Percentiles rank a stretch among this genome's conserved stretches.
These are phyloP conservation scores for Eupithecia abbreviata DNA, from an alignment of 2,888 invertebrate genomes.

Conservation along the genomic window DNA sequence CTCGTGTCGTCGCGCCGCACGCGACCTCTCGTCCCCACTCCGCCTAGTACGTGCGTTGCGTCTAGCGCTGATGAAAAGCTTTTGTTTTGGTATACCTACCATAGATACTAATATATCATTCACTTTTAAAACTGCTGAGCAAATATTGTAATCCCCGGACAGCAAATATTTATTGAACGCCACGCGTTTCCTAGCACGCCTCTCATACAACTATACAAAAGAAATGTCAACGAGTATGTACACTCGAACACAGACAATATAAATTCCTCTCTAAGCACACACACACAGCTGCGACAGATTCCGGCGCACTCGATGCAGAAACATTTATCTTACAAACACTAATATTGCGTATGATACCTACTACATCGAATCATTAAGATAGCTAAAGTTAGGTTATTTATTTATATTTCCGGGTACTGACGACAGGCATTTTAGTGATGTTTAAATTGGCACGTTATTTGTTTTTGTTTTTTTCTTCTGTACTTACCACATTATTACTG, in stretches of 20 bases:
- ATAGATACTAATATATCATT: neutral
- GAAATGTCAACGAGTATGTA: conserved; percentile 35
- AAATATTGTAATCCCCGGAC: conserved; percentile 5
- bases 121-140: neutral
- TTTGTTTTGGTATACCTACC: neutral
- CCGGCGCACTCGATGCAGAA: conserved; percentile 23
- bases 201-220: conserved; percentile 25
- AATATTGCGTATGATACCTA: neutral
- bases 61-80: neutral
- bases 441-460: no score
- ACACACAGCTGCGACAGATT: conserved; percentile 26
- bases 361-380: no score
- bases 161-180: conserved; percentile 4
- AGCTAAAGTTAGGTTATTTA: no score
- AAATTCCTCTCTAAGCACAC: conserved; percentile 34
- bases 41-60: neutral
- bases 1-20: conserved; percentile 24
- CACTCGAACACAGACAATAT: conserved; percentile 40
- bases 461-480: no score
- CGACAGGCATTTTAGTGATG: no score
- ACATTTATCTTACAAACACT: conserved; percentile 23
- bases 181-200: neutral
- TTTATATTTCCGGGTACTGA: no score
- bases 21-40: conserved; percentile 35
- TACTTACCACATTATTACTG: no score